Percentiles rank a stretch among this genome's conserved stretches.
These are phyloP conservation scores for Pachyuromys duprasi DNA, from an alignment of 2,797 vertebrate species.

Conservation along the genomic window DNA sequence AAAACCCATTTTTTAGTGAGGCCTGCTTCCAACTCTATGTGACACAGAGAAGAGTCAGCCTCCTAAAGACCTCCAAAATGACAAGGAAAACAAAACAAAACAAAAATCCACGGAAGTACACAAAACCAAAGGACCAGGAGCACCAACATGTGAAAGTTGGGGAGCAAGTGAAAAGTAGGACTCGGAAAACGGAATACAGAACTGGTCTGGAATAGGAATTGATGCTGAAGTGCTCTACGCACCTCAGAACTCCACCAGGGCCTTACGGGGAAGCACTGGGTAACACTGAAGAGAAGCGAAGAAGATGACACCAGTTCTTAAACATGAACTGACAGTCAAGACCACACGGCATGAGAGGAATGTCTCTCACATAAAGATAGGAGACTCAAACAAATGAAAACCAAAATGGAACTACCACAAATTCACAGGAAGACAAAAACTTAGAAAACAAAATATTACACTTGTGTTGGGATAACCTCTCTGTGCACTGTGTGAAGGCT, in stretches of 20 bases:
- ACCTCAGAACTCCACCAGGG: background rate
- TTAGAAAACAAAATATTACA: background rate
- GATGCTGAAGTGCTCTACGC: background rate
- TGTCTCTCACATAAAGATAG: background rate
- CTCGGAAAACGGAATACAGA: background rate
- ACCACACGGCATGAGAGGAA: background rate
- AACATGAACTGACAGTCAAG: too few relatives aligned
- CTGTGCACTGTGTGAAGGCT: too few relatives aligned
- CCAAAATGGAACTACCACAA: background rate
- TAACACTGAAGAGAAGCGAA: background rate
- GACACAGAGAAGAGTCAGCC: background rate
- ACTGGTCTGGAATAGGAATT: background rate
- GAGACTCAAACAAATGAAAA: background rate
- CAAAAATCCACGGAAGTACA: background rate
- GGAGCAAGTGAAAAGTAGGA: background rate
- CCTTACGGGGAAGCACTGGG: background rate
- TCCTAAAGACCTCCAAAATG: background rate
- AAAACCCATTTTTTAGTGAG: constrained; percentile 1
- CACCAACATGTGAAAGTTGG: background rate
- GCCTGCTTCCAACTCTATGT: background rate
- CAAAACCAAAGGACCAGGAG: background rate
- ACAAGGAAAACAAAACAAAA: background rate
- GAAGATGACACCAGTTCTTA: too few relatives aligned
- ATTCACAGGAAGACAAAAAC: background rate
- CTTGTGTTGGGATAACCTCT: background rate